A percentile compares a stretch with the other conserved stretches of the same genome.
Evolutionary conservation across 2,888 invertebrate species (phyloP).

Genomic region (Microplitis deprimator): DNA sequence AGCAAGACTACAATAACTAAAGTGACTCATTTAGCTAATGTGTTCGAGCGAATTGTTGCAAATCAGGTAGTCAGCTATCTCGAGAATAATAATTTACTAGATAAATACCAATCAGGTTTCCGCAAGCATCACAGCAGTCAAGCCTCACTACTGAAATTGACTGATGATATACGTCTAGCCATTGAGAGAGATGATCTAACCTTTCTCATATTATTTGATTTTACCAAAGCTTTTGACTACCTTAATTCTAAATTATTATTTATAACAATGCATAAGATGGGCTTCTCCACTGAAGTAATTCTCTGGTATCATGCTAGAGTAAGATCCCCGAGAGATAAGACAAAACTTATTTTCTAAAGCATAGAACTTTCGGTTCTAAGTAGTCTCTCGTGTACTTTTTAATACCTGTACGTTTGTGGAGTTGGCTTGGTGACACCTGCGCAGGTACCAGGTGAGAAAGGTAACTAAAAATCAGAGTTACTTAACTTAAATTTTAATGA

Average conservation of each 20-base stretch:
- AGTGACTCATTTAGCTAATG: neutral
- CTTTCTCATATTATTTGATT: neutral
- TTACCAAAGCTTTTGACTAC: neutral
- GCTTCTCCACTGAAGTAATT: neutral
- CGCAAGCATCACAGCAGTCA: neutral
- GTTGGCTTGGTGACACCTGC: too few species aligned
- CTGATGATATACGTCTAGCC: neutral
- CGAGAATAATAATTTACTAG: neutral
- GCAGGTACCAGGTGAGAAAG: too few species aligned
- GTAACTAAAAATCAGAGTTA: too few species aligned
- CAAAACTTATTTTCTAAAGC: conserved; percentile 8
- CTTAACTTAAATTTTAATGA: too few species aligned
- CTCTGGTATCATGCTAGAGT: too few species aligned
- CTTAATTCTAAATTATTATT: neutral
- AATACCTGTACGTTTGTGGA: conserved; percentile 2
- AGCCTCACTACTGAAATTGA: neutral
- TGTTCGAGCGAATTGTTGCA: neutral
- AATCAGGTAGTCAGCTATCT: neutral
- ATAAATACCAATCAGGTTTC: neutral
- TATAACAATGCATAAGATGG: neutral
- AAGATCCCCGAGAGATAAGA: conserved; percentile 12
- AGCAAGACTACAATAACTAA: too few species aligned
- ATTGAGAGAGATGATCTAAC: neutral
- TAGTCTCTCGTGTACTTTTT: neutral
- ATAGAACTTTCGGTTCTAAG: conserved; percentile 7